Conservation (phyloP, 2,888 invertebrate species). For the Eupithecia tripunctaria region DNA sequence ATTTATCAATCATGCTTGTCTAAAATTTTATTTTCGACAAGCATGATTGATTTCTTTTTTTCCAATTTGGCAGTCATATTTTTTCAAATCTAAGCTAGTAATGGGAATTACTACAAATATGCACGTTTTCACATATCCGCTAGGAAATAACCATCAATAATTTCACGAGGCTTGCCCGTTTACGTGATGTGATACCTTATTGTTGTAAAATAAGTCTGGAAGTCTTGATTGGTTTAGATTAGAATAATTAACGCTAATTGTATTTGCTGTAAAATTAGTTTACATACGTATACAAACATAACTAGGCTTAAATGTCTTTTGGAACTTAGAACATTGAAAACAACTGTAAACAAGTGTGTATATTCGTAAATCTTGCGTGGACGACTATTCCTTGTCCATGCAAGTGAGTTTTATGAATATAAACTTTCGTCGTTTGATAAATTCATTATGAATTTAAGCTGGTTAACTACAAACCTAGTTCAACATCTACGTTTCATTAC, state of each 20-base stretch:
- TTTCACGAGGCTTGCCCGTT: slow-evolving; percentile 23
- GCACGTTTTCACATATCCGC: not conserved
- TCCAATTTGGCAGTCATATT: not conserved
- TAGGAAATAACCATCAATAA: not conserved
- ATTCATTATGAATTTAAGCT: not conserved
- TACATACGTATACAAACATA: slow-evolving; percentile 10
- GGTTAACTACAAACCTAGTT: not conserved
- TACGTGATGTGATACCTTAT: not conserved
- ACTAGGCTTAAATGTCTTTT: slow-evolving; percentile 12
- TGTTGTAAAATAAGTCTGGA: slow-evolving; percentile 1
- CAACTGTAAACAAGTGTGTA: slow-evolving; percentile 12
- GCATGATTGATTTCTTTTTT: no score
- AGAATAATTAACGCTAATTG: slow-evolving; percentile 10
- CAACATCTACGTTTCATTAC: not conserved
- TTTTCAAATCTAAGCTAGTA: not conserved
- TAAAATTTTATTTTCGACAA: not conserved
- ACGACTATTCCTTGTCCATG: slow-evolving; percentile 36
- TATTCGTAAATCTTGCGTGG: slow-evolving; percentile 23
- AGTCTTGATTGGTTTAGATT: slow-evolving; percentile 17
- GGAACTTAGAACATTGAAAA: slow-evolving; percentile 16
- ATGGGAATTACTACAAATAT: not conserved
- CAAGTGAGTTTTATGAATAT: slow-evolving; percentile 41
- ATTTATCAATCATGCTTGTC: slow-evolving; percentile 39
- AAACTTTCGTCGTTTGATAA: not conserved
- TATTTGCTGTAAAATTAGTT: slow-evolving; percentile 21